Conservation (phyloP, 2,797 vertebrate species). For the Chrosomus eos region DNA sequence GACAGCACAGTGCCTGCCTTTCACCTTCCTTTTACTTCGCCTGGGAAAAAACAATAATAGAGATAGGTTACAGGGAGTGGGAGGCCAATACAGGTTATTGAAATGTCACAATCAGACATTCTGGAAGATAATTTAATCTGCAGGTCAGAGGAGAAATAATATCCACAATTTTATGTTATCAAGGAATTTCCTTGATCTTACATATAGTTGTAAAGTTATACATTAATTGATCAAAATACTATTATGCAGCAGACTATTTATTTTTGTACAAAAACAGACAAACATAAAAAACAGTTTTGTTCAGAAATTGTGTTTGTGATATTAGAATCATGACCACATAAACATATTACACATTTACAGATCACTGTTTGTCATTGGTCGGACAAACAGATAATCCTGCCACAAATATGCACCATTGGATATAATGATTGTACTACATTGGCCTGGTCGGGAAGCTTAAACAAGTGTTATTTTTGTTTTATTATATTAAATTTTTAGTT, state of each 20-base stretch:
- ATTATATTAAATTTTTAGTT: too few species aligned
- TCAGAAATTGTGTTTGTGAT: neutral
- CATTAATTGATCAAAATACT: neutral
- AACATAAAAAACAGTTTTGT: neutral
- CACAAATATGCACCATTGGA: neutral
- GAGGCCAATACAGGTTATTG: neutral
- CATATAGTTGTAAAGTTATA: neutral
- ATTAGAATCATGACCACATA: neutral
- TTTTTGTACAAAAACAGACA: neutral
- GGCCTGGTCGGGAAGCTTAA: neutral
- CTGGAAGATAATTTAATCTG: neutral
- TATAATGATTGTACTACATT: neutral
- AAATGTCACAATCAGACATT: neutral
- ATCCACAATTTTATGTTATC: neutral
- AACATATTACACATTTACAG: neutral
- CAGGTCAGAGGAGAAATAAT: neutral
- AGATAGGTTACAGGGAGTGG: slow-evolving; percentile 25
- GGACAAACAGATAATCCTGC: neutral
- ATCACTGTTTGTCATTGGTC: neutral
- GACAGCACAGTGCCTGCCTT: slow-evolving; percentile 47
- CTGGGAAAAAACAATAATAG: slow-evolving; percentile 17
- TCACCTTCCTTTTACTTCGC: slow-evolving; percentile 26
- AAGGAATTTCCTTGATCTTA: neutral
- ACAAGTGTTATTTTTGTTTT: too few species aligned
- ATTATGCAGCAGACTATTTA: neutral